A percentile compares a stretch with the other conserved stretches of the same genome.
phyloP scores from a whole-genome alignment of 2,113 vertebrate genomes.

The Motacilla tschutschensis region DNA sequence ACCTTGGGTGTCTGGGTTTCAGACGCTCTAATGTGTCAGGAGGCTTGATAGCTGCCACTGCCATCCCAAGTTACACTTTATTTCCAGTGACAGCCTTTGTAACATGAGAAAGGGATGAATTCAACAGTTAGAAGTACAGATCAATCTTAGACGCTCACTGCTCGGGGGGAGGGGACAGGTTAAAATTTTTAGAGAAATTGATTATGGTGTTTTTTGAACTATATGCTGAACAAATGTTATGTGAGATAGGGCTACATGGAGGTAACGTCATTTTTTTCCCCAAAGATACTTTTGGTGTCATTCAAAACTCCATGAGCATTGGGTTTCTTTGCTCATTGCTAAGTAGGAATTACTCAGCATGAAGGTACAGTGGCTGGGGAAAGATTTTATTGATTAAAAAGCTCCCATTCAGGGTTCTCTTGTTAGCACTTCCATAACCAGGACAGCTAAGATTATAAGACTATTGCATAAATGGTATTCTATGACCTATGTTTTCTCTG shows the following conservation, averaged over 20 bases:
- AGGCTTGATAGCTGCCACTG: constrained; percentile 67
- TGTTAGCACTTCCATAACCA: not conserved
- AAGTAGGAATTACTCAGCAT: constrained; percentile 13
- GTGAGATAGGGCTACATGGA: not conserved
- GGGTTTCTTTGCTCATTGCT: not conserved
- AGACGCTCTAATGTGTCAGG: constrained; percentile 72
- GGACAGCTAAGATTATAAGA: not conserved
- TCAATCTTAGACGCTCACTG: constrained; percentile 57
- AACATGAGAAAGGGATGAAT: constrained; percentile 69
- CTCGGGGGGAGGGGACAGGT: not conserved
- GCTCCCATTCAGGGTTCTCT: not conserved
- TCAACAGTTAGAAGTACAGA: constrained; percentile 62
- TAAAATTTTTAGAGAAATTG: constrained; percentile 21
- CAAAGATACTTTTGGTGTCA: not conserved
- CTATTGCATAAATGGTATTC: not conserved
- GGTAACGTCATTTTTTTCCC: not conserved
- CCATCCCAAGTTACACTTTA: constrained; percentile 71
- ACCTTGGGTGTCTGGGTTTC: constrained; percentile 71
- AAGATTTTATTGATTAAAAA: constrained; percentile 5
- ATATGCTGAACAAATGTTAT: not conserved
- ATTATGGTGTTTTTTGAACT: not conserved
- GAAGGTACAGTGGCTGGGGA: not conserved
- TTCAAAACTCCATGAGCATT: not conserved
- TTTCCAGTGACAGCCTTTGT: constrained; percentile 75
- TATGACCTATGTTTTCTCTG: not conserved